phyloP scores from a whole-genome alignment of 1,140 invertebrate genomes.

The Globodera rostochiensis region DNA sequence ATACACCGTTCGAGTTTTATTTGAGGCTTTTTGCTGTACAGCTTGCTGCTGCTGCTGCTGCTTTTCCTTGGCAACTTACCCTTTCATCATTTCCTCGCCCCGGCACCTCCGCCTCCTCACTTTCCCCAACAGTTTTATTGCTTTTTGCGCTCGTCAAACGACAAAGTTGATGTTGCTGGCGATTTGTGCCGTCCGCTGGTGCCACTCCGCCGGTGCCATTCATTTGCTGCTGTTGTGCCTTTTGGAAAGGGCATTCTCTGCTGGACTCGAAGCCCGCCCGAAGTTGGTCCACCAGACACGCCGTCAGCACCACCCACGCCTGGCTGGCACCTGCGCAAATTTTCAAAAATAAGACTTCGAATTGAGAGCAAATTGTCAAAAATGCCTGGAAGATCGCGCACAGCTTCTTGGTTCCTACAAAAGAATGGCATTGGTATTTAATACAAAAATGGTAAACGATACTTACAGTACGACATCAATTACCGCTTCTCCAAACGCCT shows the following conservation, averaged over 20 bases:
- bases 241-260: conserved; percentile 18
- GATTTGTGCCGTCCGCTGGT: neutral
- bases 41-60: too few species aligned
- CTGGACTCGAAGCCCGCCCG: conserved; percentile 17
- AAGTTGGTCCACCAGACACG: conserved; percentile 63
- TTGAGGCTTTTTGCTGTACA: too few species aligned
- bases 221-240: neutral
- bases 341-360: too few species aligned
- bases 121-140: neutral
- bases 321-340: conserved; percentile 55
- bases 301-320: conserved; percentile 64
- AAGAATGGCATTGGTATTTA: neutral
- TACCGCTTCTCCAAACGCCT: conserved; percentile 64
- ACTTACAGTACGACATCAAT: conserved; percentile 62
- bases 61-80: neutral
- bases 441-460: neutral
- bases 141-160: neutral
- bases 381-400: conserved; percentile 55
- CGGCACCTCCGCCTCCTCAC: neutral
- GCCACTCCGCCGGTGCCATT: neutral
- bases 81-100: neutral
- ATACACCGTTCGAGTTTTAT: too few species aligned
- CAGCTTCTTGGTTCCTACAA: conserved; percentile 56
- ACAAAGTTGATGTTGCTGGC: conserved; percentile 1
- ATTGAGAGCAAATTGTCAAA: too few species aligned